Base-by-base conservation (phyloP, 2,113 vertebrate species). In the Sarotherodon lohbergeri region DNA sequence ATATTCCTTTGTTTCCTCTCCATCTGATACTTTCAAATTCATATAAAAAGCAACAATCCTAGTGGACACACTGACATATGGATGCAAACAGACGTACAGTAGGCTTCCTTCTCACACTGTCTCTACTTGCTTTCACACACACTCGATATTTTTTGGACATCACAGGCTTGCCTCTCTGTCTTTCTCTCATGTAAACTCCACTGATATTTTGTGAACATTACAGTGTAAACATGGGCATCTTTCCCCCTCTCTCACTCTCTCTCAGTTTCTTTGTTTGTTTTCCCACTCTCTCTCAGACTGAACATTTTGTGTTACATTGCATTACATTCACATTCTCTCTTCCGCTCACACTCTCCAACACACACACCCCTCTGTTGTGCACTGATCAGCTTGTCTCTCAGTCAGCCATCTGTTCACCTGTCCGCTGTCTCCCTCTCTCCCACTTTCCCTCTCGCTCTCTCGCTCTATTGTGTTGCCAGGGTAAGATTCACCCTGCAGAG, bases 321-420 rank as follows among this genome's bases (percentile, higher is more conserved):
- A 89, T 39, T 57, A 66, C 34, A 46, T 27, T 34, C 41, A 46
- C 17, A 46, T 63, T 24, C 34, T 68, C 29, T 17, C 59, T 50
- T 27, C 17, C 22, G 22, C 43, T 27, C 66, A 56, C 34, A 52
- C 73, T 50, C 55, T 57, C 10, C 3, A 24, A 7, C 82, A 3
- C 82, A 43, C 83, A 82, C 87, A 76, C 82, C 71, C 2, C 73
- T 78, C 89, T 81, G 82, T 73, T 80, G 84, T 91, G 87, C 92
- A 85, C 90, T 92, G 94, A 95, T 95, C 93, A 92, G 94, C 93
- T 92, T 89, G 95, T 93, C 87, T 92, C 94, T 93, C 90, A 90
- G 94, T 91, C 89, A 83, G 92, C 95, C 95, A 95, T 96, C 95
- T 96, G 95, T 95, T 94, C 95, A 95, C 95, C 96, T 95, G 95